phyloP scores from a whole-genome alignment of 2,113 vertebrate species.

The Thunnus maccoyii region DNA sequence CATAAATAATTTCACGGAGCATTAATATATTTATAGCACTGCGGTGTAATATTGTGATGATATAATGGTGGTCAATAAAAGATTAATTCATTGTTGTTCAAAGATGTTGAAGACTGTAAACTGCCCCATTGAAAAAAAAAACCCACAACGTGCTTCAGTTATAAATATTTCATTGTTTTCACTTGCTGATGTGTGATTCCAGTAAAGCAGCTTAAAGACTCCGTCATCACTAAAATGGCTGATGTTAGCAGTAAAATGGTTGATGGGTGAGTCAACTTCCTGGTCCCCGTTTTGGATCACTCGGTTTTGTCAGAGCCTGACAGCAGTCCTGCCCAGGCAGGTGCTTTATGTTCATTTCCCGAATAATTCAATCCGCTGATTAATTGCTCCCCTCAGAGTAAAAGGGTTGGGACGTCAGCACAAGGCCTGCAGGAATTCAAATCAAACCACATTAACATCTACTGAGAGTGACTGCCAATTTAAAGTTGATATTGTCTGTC shows the following conservation, averaged over 20 bases:
- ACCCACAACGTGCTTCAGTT: background rate
- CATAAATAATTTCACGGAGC: conserved; percentile 23
- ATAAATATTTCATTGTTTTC: background rate
- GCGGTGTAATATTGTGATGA: background rate
- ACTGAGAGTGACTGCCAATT: conserved; percentile 18
- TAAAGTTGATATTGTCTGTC: background rate
- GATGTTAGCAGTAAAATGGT: conserved; percentile 61
- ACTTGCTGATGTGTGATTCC: conserved; percentile 8
- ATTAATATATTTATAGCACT: conserved; percentile 25
- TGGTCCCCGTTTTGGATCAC: conserved; percentile 59
- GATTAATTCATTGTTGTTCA: conserved; percentile 1
- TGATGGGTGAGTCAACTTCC: conserved; percentile 55
- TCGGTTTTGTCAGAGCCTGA: conserved; percentile 56
- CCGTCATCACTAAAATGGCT: conserved; percentile 48
- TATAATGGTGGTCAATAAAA: conserved; percentile 13
- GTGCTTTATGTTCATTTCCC: conserved; percentile 78
- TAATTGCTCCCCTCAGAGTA: conserved; percentile 70
- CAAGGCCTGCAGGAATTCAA: conserved; percentile 47
- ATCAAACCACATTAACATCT: conserved; percentile 53
- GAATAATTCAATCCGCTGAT: conserved; percentile 78
- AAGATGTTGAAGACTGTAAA: background rate
- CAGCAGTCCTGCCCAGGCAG: conserved; percentile 63
- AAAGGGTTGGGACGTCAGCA: conserved; percentile 51
- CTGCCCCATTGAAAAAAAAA: background rate
- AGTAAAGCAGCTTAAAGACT: conserved; percentile 18